Evolutionary conservation across 2,113 vertebrate genomes (phyloP).

Genomic region (Genyomyrus donnyi): DNA sequence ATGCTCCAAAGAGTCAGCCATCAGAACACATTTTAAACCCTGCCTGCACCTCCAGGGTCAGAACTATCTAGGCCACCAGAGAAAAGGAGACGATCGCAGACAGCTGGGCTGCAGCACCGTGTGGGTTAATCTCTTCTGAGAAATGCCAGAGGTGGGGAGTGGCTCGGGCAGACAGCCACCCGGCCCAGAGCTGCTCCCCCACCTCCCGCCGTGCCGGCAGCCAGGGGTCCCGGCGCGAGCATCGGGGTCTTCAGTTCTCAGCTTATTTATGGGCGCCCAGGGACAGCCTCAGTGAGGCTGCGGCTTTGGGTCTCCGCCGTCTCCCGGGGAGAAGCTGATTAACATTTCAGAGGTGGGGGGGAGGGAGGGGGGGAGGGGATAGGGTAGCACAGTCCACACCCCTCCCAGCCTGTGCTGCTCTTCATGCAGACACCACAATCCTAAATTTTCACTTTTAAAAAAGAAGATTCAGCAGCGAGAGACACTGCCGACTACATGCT

Average conservation of each 20-base stretch:
- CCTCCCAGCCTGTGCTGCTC: background rate
- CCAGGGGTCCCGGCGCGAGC: background rate
- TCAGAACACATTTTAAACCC: background rate
- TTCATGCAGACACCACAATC: background rate
- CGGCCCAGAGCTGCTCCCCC: background rate
- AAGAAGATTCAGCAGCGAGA: background rate
- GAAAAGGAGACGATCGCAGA: background rate
- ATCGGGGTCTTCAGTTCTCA: background rate
- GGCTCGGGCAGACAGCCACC: background rate
- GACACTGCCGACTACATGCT: background rate
- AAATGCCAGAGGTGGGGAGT: background rate
- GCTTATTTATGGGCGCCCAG: background rate
- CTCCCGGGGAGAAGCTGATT: constrained; percentile 3
- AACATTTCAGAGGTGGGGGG: background rate
- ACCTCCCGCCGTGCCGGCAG: background rate
- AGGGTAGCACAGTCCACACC: background rate
- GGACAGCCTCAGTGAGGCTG: background rate
- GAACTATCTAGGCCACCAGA: background rate
- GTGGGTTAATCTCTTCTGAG: background rate
- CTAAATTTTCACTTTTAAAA: background rate
- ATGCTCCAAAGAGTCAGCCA: background rate
- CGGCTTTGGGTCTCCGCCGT: background rate
- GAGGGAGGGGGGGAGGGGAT: background rate
- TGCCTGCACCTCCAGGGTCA: background rate
- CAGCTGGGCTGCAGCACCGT: background rate